A percentile compares a stretch with the other conserved stretches of the same genome.
These are phyloP conservation scores for Drosophila pullipes DNA, from an alignment of 2,888 invertebrate species.

Conservation along the genomic window DNA sequence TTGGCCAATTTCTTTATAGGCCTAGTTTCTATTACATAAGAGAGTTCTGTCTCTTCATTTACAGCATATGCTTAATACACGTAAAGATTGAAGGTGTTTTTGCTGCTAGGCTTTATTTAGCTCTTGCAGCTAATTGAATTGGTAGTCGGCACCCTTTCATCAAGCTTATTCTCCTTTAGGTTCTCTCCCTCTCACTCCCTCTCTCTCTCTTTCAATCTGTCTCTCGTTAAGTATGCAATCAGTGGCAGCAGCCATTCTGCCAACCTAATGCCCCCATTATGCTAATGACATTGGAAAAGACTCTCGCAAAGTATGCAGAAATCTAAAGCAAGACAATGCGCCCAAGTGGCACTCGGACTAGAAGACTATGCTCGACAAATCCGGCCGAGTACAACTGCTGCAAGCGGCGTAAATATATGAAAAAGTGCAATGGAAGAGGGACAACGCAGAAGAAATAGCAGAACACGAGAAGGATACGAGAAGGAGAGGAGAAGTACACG, in stretches of 20 bases:
- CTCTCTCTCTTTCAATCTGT: background rate
- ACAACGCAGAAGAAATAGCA: conserved; percentile 2
- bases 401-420: conserved; percentile 54
- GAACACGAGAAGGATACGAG: background rate
- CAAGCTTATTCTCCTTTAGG: background rate
- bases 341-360: conserved; percentile 47
- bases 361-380: conserved; percentile 63
- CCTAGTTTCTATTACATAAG: too few relatives aligned
- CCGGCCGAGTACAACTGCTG: conserved; percentile 47
- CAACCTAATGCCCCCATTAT: conserved; percentile 80
- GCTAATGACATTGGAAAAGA: conserved; percentile 75
- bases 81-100: background rate
- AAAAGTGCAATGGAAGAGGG: conserved; percentile 22
- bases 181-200: background rate
- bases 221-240: conserved; percentile 70
- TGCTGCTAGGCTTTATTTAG: conserved; percentile 15
- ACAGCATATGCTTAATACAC: background rate
- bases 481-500: background rate
- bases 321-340: conserved; percentile 55
- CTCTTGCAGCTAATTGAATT: conserved; percentile 74
- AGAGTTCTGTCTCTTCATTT: background rate
- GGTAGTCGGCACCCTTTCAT: conserved; percentile 47
- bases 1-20: background rate
- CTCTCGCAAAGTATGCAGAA: conserved; percentile 50
- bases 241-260: conserved; percentile 39